phyloP scores from a whole-genome alignment of 1,140 invertebrate genomes.

The Palaemon carinicauda region DNA sequence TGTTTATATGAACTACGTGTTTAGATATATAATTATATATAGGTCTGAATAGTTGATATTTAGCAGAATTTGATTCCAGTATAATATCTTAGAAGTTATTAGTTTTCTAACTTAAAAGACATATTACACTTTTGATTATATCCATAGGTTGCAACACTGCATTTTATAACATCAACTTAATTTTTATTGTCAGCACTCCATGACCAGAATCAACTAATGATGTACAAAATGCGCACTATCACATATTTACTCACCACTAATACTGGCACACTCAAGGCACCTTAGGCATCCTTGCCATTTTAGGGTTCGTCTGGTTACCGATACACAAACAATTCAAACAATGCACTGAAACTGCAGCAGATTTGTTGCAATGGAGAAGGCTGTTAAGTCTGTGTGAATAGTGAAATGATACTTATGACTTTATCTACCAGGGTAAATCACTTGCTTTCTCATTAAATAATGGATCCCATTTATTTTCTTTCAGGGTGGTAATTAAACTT shows the following conservation, averaged over 20 bases:
- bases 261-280: constrained; percentile 56
- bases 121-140: constrained; percentile 53
- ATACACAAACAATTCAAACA: constrained; percentile 12
- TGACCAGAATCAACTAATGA: constrained; percentile 41
- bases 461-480: too few relatives aligned
- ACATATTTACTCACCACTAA: constrained; percentile 52
- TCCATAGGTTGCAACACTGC: constrained; percentile 42
- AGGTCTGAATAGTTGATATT: neutral
- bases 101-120: constrained; percentile 34
- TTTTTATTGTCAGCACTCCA: constrained; percentile 46
- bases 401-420: too few relatives aligned
- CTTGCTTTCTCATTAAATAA: too few relatives aligned
- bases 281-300: constrained; percentile 49
- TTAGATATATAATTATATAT: too few relatives aligned
- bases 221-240: constrained; percentile 56
- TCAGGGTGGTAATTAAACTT: too few relatives aligned
- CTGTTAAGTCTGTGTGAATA: too few relatives aligned
- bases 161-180: constrained; percentile 36
- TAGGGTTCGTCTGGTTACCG: constrained; percentile 24
- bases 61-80: constrained; percentile 43
- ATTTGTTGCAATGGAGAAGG: too few relatives aligned
- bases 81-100: constrained; percentile 3
- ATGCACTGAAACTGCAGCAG: too few relatives aligned
- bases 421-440: too few relatives aligned
- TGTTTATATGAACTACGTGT: neutral